These are phyloP conservation scores for Hoplodrina blanda DNA, from an alignment of 2,888 invertebrate genomes.

Conservation along the genomic window DNA sequence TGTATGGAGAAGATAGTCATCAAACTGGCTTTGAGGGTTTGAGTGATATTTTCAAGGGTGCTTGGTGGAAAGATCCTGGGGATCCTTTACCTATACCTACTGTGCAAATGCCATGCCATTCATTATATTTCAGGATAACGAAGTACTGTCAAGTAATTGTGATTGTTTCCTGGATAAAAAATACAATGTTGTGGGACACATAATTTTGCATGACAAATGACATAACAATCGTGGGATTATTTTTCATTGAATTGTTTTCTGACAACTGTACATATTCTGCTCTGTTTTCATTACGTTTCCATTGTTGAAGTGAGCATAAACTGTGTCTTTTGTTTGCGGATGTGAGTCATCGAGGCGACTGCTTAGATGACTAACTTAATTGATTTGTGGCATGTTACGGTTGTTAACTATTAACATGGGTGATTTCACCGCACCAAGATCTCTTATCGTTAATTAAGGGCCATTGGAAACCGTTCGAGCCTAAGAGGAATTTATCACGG, in stretches of 20 bases:
- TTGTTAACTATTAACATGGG: conserved; percentile 82
- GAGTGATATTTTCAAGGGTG: conserved; percentile 37
- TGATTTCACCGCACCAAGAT: conserved; percentile 75
- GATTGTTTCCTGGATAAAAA: conserved; percentile 48
- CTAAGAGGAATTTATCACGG: conserved; percentile 44
- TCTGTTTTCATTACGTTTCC: conserved; percentile 65
- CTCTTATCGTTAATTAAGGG: conserved; percentile 62
- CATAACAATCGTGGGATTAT: conserved; percentile 61
- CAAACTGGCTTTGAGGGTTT: conserved; percentile 47
- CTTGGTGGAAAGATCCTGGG: conserved; percentile 24
- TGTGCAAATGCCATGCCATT: conserved; percentile 12
- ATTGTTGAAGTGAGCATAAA: conserved; percentile 67
- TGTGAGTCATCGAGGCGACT: conserved; percentile 79
- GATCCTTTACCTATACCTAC: conserved; percentile 16
- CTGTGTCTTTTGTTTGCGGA: conserved; percentile 73
- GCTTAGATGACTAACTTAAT: conserved; percentile 85
- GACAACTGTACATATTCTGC: conserved; percentile 59
- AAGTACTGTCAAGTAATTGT: conserved; percentile 40
- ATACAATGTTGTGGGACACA: conserved; percentile 55
- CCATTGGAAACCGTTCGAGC: conserved; percentile 45
- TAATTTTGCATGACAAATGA: conserved; percentile 60
- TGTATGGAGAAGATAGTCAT: conserved; percentile 43
- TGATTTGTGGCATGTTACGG: conserved; percentile 86
- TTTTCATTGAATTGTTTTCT: conserved; percentile 53
- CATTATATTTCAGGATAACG: conserved; percentile 21